Evolutionary conservation across 2,113 vertebrate genomes (phyloP).

Genomic region (Apus apus): DNA sequence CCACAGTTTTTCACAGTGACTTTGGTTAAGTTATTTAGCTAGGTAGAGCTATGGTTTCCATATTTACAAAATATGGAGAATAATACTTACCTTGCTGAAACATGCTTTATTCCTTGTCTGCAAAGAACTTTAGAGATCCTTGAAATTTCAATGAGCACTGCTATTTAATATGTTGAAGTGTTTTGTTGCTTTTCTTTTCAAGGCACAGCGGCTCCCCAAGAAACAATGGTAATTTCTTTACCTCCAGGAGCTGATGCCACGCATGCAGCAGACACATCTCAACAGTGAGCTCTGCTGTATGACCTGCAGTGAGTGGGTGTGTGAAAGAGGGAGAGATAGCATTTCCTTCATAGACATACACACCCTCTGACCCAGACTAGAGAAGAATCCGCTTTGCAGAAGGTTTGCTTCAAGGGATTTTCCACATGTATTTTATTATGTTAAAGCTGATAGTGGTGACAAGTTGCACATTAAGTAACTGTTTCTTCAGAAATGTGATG

Average conservation of each 20-base stretch:
- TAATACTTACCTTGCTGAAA: background rate
- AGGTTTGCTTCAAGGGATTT: constrained; percentile 68
- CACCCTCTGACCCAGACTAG: constrained; percentile 66
- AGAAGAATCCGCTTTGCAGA: constrained; percentile 60
- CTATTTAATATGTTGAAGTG: background rate
- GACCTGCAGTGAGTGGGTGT: constrained; percentile 37
- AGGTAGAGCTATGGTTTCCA: background rate
- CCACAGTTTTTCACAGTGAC: background rate
- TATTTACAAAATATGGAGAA: background rate
- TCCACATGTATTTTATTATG: constrained; percentile 77
- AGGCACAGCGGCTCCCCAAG: background rate
- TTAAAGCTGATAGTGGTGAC: constrained; percentile 72
- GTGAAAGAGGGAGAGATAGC: constrained; percentile 43
- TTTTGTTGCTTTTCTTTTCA: background rate
- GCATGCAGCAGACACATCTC: background rate
- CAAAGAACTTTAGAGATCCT: background rate
- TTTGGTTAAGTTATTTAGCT: background rate
- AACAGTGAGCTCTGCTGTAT: background rate
- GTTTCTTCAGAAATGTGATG: constrained; percentile 71
- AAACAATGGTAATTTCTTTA: background rate
- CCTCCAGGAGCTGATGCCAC: background rate
- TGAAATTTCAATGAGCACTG: background rate
- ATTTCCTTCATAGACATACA: constrained; percentile 68
- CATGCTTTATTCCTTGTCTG: background rate
- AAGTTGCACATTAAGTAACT: constrained; percentile 76